Conservation (phyloP, 92 coral and sea anemone genomes). For the Hydrozoanthus gracilis region DNA sequence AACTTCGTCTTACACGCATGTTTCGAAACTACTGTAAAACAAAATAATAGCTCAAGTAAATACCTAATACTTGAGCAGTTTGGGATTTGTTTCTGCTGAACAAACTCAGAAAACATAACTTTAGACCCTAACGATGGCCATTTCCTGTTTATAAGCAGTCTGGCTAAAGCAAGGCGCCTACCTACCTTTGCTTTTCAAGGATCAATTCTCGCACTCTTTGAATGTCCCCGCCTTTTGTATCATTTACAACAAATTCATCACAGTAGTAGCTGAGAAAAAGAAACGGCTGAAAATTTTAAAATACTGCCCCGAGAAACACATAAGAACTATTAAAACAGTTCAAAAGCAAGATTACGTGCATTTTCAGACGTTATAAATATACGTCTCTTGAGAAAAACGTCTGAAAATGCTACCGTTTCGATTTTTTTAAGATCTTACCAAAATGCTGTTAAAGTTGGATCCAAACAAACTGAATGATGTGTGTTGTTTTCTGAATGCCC, state of each 20-base stretch:
- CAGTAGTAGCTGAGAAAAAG: conserved; percentile 80
- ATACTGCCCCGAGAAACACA: not conserved
- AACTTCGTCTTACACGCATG: not conserved
- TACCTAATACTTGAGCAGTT: not conserved
- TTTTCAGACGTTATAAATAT: not conserved
- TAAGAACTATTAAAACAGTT: not conserved
- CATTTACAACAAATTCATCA: conserved; percentile 96
- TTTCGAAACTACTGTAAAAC: not conserved
- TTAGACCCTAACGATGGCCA: conserved; percentile 1
- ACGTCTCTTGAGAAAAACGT: not conserved
- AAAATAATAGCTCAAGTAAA: not conserved
- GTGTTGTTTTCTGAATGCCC: conserved; percentile 82
- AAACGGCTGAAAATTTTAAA: not conserved
- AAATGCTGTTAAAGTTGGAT: conserved; percentile 90
- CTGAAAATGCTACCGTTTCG: not conserved
- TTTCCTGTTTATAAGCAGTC: conserved; percentile 32
- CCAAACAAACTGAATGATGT: conserved; percentile 91
- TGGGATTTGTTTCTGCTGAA: not conserved
- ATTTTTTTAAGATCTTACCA: conserved; percentile 68
- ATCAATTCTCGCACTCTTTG: conserved; percentile 87
- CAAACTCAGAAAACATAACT: not conserved
- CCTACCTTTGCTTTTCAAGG: conserved; percentile 72
- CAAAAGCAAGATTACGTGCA: conserved; percentile 29
- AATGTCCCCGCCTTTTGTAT: conserved; percentile 88
- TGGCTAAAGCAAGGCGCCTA: not conserved